Percentiles rank a stretch among this genome's conserved stretches.
Evolutionary conservation across 2,888 invertebrate genomes (phyloP).

Genomic region (Drosophila paramelanica): DNA sequence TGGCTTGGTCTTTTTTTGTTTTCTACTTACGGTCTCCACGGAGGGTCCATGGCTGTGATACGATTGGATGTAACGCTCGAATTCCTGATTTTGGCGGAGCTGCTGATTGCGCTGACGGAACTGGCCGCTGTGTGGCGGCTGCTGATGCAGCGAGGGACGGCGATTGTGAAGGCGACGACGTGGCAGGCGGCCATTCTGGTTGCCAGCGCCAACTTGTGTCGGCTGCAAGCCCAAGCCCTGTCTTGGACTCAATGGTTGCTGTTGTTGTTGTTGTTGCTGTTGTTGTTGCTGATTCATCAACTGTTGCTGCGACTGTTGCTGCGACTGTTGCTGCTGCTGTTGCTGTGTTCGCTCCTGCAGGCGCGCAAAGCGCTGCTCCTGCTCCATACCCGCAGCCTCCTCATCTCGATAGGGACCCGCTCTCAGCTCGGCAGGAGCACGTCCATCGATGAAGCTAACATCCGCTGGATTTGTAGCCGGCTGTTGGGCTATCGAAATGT

Average conservation of each 20-base stretch:
- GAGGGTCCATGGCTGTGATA: slow-evolving; percentile 83
- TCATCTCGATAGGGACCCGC: slow-evolving; percentile 68
- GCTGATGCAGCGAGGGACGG: slow-evolving; percentile 58
- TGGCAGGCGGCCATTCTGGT: slow-evolving; percentile 37
- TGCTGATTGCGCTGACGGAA: slow-evolving; percentile 75
- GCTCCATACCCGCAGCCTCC: slow-evolving; percentile 20
- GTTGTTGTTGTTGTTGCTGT: slow-evolving; percentile 40
- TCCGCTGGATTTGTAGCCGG: slow-evolving; percentile 85
- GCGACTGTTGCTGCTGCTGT: slow-evolving; percentile 37
- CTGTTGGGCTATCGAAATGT: slow-evolving; percentile 79
- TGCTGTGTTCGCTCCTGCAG: slow-evolving; percentile 60
- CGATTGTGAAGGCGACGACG: slow-evolving; percentile 58
- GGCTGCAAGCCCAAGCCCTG: slow-evolving; percentile 64
- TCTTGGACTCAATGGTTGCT: slow-evolving; percentile 50
- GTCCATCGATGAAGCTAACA: slow-evolving; percentile 85
- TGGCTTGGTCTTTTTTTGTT: too few relatives aligned
- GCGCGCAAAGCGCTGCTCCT: slow-evolving; percentile 53
- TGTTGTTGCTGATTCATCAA: slow-evolving; percentile 26
- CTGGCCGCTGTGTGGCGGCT: slow-evolving; percentile 66
- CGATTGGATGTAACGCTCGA: slow-evolving; percentile 83
- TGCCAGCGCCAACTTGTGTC: slow-evolving; percentile 12
- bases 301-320: slow-evolving; percentile 14
- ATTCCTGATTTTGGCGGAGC: slow-evolving; percentile 82
- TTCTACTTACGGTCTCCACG: slow-evolving; percentile 81
- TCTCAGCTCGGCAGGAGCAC: slow-evolving; percentile 77